A percentile compares a stretch with the other conserved stretches of the same genome.
Conservation (phyloP, 2,888 invertebrate genomes). For the Branchipolynoe longqiensis region DNA sequence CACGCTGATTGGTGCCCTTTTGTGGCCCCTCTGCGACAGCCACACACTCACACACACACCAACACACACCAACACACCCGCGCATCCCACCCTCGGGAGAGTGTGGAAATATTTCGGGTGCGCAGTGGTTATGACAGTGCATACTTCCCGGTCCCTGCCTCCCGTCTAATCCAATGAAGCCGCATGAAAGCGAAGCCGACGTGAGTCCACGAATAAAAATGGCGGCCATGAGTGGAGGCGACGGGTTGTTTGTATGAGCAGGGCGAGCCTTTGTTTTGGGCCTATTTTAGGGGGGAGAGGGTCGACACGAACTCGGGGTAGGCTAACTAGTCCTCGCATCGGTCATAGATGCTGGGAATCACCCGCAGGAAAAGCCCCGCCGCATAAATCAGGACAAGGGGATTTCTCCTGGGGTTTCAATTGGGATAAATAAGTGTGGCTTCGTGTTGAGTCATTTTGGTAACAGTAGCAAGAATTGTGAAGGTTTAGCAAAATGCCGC, state of each 20-base stretch:
- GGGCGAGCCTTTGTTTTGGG: conserved; percentile 38
- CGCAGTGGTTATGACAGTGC: conserved; percentile 47
- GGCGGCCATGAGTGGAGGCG: background rate
- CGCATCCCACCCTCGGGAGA: background rate
- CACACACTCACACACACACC: background rate
- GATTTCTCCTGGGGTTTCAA: too few relatives aligned
- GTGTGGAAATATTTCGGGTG: conserved; percentile 29
- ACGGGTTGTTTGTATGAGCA: conserved; percentile 29
- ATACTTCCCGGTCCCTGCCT: conserved; percentile 26
- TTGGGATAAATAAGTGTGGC: too few relatives aligned
- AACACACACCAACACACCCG: background rate
- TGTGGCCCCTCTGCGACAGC: too few relatives aligned
- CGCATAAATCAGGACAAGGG: too few relatives aligned
- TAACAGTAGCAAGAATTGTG: too few relatives aligned
- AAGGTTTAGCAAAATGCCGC: too few relatives aligned
- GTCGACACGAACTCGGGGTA: too few relatives aligned
- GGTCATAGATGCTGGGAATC: too few relatives aligned
- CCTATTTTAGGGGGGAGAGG: background rate
- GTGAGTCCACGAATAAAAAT: conserved; percentile 18
- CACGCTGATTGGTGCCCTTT: too few relatives aligned
- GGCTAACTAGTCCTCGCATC: too few relatives aligned
- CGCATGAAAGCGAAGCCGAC: background rate
- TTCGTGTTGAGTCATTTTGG: too few relatives aligned
- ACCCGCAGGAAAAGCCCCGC: too few relatives aligned
- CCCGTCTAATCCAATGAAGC: conserved; percentile 43